Conservation (phyloP, 2,888 invertebrate genomes). For the Microctonus hyperodae region DNA sequence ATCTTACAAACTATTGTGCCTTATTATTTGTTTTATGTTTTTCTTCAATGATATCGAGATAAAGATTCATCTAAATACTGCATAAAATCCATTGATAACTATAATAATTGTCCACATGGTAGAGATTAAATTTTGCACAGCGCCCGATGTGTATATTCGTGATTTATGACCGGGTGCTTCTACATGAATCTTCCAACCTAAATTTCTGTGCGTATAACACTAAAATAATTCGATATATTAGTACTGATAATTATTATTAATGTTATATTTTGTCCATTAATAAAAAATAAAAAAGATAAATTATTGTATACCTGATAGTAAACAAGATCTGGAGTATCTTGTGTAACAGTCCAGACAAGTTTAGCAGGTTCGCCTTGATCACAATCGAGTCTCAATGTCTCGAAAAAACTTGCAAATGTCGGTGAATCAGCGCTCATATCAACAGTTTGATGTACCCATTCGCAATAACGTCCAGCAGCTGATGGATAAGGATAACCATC, state of each 20-base stretch:
- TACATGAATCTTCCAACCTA: conserved; percentile 93
- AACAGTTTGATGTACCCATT: conserved; percentile 81
- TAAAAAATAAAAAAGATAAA: not conserved
- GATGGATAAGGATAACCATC: conserved; percentile 83
- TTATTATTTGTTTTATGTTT: conserved; percentile 17
- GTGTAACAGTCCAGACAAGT: conserved; percentile 85
- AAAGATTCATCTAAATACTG: conserved; percentile 30
- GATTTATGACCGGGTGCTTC: conserved; percentile 73
- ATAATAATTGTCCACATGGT: conserved; percentile 26
- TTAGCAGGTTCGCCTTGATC: conserved; percentile 77
- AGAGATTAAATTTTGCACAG: not conserved
- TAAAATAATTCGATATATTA: too few relatives aligned
- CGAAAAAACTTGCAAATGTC: conserved; percentile 80
- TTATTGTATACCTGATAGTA: conserved; percentile 83
- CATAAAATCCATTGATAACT: conserved; percentile 36
- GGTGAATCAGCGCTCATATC: conserved; percentile 77
- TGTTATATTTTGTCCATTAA: not conserved
- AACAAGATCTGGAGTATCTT: conserved; percentile 82
- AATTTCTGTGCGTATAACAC: conserved; percentile 92
- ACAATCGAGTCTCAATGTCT: conserved; percentile 79
- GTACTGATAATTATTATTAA: not conserved
- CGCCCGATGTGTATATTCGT: conserved; percentile 32
- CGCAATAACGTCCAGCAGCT: conserved; percentile 85
- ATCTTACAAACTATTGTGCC: conserved; percentile 17
- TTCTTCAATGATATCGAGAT: conserved; percentile 24